Evolutionary conservation across 2,888 invertebrate genomes (phyloP), one percentile per base, ranked within the genome.

Genomic region (Eupithecia tripunctaria): DNA sequence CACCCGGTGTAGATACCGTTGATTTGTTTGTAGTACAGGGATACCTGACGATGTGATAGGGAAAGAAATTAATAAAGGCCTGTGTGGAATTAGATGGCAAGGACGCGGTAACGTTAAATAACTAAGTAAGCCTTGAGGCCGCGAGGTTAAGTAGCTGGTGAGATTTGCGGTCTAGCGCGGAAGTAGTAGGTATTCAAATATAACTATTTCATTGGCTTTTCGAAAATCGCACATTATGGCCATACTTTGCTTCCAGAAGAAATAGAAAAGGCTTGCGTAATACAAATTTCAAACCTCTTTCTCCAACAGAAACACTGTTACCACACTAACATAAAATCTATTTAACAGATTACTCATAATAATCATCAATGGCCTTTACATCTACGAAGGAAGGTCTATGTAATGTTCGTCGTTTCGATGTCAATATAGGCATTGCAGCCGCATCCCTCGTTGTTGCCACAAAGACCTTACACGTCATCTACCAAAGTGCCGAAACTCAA

Each of bases 1-100:
- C 96, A 98, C 6, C 98, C 98, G 69, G 96, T 96, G 81, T 95
- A 96, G 69, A 98, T 90, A 1, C 98, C 98, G 83, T 96, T 96
- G 74, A 98, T 91, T 93, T 98, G 98, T 29, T 95, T 95, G 85
- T 97, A 96, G 84, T 97, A 96, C 68, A 98, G 88, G 68, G 96
- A 95, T 66, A 98, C 96, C 96, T 96, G 83, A 21, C 85, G 60
- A 25, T 43, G 29, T 14, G 25, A 21, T 21, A n/a, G 43, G 43
- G 43, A 15, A 15, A 41, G 3, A 41, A 18, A 41, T 41, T 15
- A 41, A 41, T 41, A 15, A 41, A 41, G 38, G 41, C 41, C 41
- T 41, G 6, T 41, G 41, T 41, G 6, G 41, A 41, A 18, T 41
- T 15, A 41, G 41, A 6, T 41, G 41, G 41, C 41, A 41, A 41